Conservation (phyloP, 2,888 invertebrate genomes). For the Ashinkailepas kermadecensis region DNA sequence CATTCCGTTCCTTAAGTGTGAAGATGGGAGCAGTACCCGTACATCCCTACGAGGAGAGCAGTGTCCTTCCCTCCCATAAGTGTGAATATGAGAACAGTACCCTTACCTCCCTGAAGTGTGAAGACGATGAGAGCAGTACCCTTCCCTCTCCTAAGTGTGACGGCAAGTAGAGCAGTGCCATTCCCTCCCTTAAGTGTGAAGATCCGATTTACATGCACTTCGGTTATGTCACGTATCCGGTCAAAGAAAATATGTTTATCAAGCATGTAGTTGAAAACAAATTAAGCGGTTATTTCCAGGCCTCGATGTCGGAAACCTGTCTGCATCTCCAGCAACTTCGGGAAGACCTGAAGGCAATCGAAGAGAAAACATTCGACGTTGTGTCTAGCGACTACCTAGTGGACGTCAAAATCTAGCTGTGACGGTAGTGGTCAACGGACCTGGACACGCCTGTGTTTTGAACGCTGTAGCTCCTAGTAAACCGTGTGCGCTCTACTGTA, state of each 20-base stretch:
- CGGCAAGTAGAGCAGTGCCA: too few relatives aligned
- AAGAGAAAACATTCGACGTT: neutral
- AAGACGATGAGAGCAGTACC: too few relatives aligned
- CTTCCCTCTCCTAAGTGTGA: too few relatives aligned
- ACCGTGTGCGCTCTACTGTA: too few relatives aligned
- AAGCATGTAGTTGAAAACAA: neutral
- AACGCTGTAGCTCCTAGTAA: neutral
- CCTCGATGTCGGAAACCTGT: slow-evolving; percentile 14
- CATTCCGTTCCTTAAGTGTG: too few relatives aligned
- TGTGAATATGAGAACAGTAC: too few relatives aligned
- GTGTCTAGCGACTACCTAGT: slow-evolving; percentile 9
- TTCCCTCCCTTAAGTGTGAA: neutral
- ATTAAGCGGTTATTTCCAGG: neutral
- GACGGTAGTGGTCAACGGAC: neutral
- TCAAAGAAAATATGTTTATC: neutral
- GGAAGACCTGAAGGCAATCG: slow-evolving; percentile 13
- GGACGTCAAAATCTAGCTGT: slow-evolving; percentile 13
- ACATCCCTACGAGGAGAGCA: too few relatives aligned
- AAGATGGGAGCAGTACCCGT: too few relatives aligned
- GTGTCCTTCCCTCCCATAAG: too few relatives aligned
- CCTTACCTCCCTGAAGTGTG: too few relatives aligned
- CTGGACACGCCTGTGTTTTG: neutral
- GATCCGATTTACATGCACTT: neutral
- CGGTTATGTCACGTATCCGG: neutral
- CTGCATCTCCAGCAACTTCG: slow-evolving; percentile 15